phyloP scores from a whole-genome alignment of 2,888 invertebrate genomes.

The Calameuta pallipes region DNA sequence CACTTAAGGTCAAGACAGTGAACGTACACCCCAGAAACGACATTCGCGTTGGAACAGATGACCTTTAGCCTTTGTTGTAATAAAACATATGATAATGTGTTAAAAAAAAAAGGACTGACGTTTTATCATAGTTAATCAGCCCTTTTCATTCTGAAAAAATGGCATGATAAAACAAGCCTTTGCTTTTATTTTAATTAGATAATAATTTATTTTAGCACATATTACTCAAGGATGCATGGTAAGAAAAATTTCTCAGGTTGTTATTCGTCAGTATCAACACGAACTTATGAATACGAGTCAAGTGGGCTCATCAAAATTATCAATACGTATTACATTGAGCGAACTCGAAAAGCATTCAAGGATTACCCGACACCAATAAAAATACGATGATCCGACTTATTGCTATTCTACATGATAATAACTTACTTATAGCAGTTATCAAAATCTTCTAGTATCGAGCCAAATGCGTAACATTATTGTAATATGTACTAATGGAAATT shows the following conservation, averaged over 20 bases:
- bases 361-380: constrained; percentile 12
- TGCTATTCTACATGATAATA: not conserved
- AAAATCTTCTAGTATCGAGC: not conserved
- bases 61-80: not conserved
- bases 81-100: not conserved
- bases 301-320: constrained; percentile 35
- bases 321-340: constrained; percentile 32
- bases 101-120: not conserved
- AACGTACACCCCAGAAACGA: too few relatives aligned
- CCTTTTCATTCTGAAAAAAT: not conserved
- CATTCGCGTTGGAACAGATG: not conserved
- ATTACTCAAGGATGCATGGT: not conserved
- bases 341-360: constrained; percentile 52
- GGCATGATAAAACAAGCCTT: not conserved
- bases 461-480: not conserved
- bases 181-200: not conserved
- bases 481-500: not conserved
- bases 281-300: constrained; percentile 47
- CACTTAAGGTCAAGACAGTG: too few relatives aligned
- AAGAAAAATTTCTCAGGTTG: not conserved
- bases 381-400: constrained; percentile 1
- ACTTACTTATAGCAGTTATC: not conserved
- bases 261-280: not conserved
- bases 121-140: not conserved
- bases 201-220: not conserved